Base-by-base conservation (phyloP, 2,888 invertebrate species). In the Polietes domitor region DNA sequence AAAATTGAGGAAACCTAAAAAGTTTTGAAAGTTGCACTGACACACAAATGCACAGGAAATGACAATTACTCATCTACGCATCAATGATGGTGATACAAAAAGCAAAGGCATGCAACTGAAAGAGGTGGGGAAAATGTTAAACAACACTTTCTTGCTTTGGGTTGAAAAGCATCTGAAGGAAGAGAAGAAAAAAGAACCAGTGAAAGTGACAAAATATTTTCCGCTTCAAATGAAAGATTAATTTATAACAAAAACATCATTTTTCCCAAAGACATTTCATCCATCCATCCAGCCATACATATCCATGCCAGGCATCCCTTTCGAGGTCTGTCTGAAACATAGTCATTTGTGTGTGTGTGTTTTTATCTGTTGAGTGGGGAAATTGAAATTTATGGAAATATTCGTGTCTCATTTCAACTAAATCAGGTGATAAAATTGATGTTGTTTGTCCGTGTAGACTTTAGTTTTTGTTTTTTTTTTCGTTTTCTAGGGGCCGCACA, bases 61-160 rank as follows among this genome's bases (percentile, higher is more conserved):
- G 82, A 71, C 80, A 86, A 87, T 86, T 87, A 86, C 86, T 82
- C 87, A 87, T 85, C 72, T 74, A 77, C 70, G 83, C 85, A 73
- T 85, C 83, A 84, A 76, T 82, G n/a, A n/a, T n/a, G n/a, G n/a
- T n/a, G 82, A 55, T 12, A 83, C 10, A 41, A n/a, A 32, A 61
- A 47, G 53, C 43, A 50, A 28, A 10, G 17, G 19, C 21, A 43
- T 24, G 53, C 55, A 43, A 53, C n/a, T n/a, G 9, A n/a, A 47
- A 3, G n/a, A 47, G n/a, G 47, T 6, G 50, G 26, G 19, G 28
- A 75, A 75, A 37, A 75, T 53, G 15, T 6, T 17, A 7, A 68
- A 68, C 43, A 68, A 24, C 65, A 76, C 37, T 47, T 65, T 65
- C 17, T 19, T 17, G 1, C 32, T 63, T 65, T 41, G 41, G 15